Evolutionary conservation across 2,797 vertebrate species (phyloP), one percentile per base, ranked within the genome.

Genomic region (Hylomyscus alleni): DNA sequence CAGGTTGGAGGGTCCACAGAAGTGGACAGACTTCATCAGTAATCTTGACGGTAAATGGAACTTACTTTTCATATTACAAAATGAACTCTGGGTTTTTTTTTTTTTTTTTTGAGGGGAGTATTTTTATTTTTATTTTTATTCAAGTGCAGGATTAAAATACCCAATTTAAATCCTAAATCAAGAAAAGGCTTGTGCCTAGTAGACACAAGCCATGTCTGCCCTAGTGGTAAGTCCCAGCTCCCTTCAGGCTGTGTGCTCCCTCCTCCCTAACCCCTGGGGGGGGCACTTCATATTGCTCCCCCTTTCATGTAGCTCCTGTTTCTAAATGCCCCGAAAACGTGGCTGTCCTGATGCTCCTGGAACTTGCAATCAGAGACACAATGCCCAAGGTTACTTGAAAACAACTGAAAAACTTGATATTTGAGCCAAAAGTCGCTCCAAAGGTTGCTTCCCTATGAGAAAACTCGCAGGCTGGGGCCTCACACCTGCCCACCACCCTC

Each of bases 31-130:
- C 78, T 95, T 87, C 29, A 44, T 56, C 54, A 82, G 75, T 62
- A 87, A 92, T 94, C 47, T 93, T 89, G 44, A 90, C 6, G 86
- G 91, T 37, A 37, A 96, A 91, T 20, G 0, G 87, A 54, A 54
- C 96, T 97, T 84, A 83, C 84, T 94, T 96, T 89, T 86, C 50
- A 60, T 94, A 96, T 65, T 0, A 29, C 22, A 34, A 94, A 65
- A 76, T 85, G 85, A 8, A 82, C 93, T 95, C 94, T 31, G 0
- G 26, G 29, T 65, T 62, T 6, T 67, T 34, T 34, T 67, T 13
- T 62, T 62, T 3, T 26, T 12, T 3, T 12, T 7, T 65, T 31
- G 29, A 19, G 58, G 58, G 22, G 58, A 22, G 22, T 60, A 26
- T 60, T 62, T 62, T 62, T 62, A 62, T 62, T 62, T 62, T 34